These are phyloP conservation scores for Girardinichthys multiradiatus DNA, from an alignment of 2,113 vertebrate genomes.

Conservation along the genomic window DNA sequence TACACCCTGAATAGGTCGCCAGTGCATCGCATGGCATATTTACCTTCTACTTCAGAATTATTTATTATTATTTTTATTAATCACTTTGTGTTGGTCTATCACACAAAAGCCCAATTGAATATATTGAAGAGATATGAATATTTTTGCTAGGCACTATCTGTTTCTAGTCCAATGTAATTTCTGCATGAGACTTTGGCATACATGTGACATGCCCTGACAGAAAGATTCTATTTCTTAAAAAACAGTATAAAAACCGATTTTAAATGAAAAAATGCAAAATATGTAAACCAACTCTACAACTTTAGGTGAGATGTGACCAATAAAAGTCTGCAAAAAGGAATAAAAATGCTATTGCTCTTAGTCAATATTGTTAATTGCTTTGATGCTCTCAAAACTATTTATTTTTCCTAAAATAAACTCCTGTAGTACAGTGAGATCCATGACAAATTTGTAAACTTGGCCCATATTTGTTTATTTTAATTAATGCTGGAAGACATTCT, in stretches of 20 bases:
- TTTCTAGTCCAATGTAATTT: too few relatives aligned
- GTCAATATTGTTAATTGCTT: conserved; percentile 4
- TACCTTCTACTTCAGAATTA: too few relatives aligned
- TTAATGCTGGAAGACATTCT: conserved; percentile 17
- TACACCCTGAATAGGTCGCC: too few relatives aligned
- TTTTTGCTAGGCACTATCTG: too few relatives aligned
- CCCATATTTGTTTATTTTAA: conserved; percentile 44
- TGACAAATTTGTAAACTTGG: conserved; percentile 21
- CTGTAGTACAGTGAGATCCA: conserved; percentile 9
- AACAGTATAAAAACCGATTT: neutral
- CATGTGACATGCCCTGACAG: too few relatives aligned
- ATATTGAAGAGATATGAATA: too few relatives aligned
- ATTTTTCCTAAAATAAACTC: conserved; percentile 1
- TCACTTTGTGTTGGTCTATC: too few relatives aligned
- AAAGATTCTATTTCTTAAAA: neutral
- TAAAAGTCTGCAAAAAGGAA: neutral
- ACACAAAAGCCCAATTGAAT: too few relatives aligned
- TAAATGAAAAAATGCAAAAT: neutral
- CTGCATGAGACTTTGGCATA: too few relatives aligned
- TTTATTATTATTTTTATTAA: too few relatives aligned
- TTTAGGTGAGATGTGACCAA: neutral
- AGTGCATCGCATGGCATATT: too few relatives aligned
- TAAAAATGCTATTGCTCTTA: neutral
- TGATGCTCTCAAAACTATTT: neutral
- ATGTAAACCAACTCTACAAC: neutral